Evolutionary conservation across 2,113 vertebrate species (phyloP).

Genomic region (Etheostoma cragini): DNA sequence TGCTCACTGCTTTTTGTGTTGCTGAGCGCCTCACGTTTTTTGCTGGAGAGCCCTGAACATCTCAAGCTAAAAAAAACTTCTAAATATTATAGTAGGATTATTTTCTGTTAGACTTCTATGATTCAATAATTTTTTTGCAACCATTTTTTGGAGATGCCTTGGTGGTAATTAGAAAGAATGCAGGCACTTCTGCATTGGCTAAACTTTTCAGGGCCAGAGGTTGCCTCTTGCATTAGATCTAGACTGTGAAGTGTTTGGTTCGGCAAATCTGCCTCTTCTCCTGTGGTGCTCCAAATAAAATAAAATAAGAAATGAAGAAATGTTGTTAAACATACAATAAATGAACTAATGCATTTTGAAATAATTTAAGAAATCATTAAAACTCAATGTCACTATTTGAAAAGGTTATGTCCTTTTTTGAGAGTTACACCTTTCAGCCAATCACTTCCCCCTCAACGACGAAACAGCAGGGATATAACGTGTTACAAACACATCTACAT

Average conservation of each 20-base stretch:
- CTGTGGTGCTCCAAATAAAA: no score
- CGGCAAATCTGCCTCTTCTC: background rate
- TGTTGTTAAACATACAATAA: background rate
- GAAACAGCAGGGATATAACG: background rate
- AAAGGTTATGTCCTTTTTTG: background rate
- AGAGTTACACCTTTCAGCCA: background rate
- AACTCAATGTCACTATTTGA: background rate
- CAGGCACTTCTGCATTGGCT: no score
- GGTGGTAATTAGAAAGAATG: no score
- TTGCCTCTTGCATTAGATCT: background rate
- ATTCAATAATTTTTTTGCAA: no score
- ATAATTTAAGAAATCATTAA: background rate
- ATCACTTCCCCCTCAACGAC: background rate
- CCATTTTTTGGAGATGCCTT: no score
- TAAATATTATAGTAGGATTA: no score
- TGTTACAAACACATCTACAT: background rate
- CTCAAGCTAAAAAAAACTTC: no score
- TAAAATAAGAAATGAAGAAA: background rate
- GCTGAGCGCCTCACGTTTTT: no score
- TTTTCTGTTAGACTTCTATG: no score
- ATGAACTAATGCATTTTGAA: background rate
- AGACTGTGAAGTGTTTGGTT: conserved; percentile 8
- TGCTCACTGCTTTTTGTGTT: no score
- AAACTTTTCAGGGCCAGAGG: no score
- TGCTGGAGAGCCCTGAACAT: no score